Evolutionary conservation across 1,140 invertebrate genomes (phyloP).

Genomic region (Pristionchus pacificus): DNA sequence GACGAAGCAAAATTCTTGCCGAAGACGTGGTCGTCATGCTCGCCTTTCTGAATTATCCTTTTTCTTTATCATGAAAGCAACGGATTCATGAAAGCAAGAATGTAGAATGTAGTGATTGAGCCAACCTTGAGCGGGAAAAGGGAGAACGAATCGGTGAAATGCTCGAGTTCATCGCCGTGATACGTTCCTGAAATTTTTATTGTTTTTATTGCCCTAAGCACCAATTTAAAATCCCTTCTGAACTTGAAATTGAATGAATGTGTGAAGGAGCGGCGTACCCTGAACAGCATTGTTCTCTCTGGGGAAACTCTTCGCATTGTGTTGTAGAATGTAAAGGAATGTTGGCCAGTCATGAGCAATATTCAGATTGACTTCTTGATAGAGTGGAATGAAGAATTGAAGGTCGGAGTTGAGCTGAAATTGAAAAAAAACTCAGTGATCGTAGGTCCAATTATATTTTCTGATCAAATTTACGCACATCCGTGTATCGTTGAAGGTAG

Average conservation of each 20-base stretch:
- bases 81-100: neutral
- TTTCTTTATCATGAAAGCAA: neutral
- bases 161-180: neutral
- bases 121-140: neutral
- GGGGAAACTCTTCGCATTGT: neutral
- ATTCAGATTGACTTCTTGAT: neutral
- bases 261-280: neutral
- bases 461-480: neutral
- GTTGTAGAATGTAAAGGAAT: neutral
- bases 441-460: no score
- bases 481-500: neutral
- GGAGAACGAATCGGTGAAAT: neutral
- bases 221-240: no score
- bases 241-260: no score
- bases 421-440: neutral
- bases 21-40: no score
- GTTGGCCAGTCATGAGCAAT: neutral
- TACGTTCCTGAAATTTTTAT: neutral
- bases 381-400: neutral
- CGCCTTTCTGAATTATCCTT: neutral
- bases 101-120: no score
- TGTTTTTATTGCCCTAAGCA: neutral
- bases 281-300: no score
- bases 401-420: neutral
- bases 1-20: neutral